phyloP scores from a whole-genome alignment of 2,797 vertebrate genomes.

The Corythornis leucogaster region DNA sequence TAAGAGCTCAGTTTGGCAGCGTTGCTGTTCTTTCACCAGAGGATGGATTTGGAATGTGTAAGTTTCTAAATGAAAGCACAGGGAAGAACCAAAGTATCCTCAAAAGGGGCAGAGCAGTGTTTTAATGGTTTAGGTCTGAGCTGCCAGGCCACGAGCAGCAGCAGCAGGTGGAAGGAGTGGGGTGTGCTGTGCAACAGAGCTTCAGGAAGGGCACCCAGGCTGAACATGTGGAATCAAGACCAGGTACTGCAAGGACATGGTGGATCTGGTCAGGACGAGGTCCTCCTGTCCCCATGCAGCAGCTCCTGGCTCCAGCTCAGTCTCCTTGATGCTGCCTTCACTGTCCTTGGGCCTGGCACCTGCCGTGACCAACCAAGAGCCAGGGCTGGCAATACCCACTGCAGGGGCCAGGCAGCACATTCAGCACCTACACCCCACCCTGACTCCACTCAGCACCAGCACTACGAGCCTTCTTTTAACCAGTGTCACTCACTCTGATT shows the following conservation, averaged over 20 bases:
- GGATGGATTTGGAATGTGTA: neutral
- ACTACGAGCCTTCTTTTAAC: neutral
- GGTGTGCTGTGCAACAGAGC: fast-evolving
- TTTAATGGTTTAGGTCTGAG: neutral
- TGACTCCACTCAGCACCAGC: neutral
- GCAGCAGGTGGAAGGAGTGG: neutral
- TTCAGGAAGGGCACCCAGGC: fast-evolving
- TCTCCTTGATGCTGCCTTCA: neutral
- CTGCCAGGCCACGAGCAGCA: neutral
- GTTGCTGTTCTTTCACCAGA: neutral
- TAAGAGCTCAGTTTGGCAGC: neutral
- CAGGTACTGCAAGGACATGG: neutral
- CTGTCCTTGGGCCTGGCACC: neutral
- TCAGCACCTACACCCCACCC: fast-evolving
- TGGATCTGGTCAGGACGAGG: neutral
- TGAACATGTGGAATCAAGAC: neutral
- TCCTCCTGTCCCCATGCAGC: neutral
- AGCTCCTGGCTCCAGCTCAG: neutral
- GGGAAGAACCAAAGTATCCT: neutral
- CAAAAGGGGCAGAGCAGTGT: neutral
- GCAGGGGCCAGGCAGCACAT: too few relatives aligned
- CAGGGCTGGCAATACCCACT: neutral
- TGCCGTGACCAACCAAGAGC: neutral
- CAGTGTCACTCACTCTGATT: neutral
- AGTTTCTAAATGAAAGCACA: neutral